These are phyloP conservation scores for Halisarca cf. caerulea DNA, from an alignment of 37 sponge, comb jelly and placozoan genomes.

Conservation along the genomic window DNA sequence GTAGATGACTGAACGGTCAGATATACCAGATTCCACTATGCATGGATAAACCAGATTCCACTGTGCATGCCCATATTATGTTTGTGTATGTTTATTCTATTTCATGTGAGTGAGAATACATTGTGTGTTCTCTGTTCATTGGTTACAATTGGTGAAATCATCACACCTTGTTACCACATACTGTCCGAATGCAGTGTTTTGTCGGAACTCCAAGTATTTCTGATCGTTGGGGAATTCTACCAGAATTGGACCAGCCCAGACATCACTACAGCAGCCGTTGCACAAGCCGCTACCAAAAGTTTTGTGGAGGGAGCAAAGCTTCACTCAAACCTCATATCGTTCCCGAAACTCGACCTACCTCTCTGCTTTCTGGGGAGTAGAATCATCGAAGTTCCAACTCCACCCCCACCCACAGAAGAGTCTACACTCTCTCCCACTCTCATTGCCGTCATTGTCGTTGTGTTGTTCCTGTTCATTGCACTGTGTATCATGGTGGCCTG, in stretches of 20 bases:
- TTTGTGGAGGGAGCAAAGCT: background rate
- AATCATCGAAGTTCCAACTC: slow-evolving; percentile 10
- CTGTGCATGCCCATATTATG: too few species aligned
- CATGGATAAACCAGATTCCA: too few species aligned
- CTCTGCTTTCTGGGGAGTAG: slow-evolving; percentile 8
- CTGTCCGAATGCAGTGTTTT: background rate
- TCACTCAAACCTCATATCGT: background rate
- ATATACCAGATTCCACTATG: too few species aligned
- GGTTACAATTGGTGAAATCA: too few species aligned
- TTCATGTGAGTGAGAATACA: too few species aligned
- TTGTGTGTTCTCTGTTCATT: too few species aligned
- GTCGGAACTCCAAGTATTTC: background rate
- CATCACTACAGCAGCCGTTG: slow-evolving; percentile 7
- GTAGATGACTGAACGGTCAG: too few species aligned
- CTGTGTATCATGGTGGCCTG: slow-evolving; percentile 38
- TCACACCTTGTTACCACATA: too few species aligned
- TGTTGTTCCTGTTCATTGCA: slow-evolving; percentile 26
- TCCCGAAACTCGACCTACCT: background rate
- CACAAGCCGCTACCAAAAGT: background rate
- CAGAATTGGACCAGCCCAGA: slow-evolving; percentile 31
- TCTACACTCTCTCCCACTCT: background rate
- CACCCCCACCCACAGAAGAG: background rate
- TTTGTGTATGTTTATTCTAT: too few species aligned
- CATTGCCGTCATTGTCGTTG: slow-evolving; percentile 58
- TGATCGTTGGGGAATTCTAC: background rate